Conservation (phyloP, 1,140 invertebrate species). For the Drosophila teissieri region DNA sequence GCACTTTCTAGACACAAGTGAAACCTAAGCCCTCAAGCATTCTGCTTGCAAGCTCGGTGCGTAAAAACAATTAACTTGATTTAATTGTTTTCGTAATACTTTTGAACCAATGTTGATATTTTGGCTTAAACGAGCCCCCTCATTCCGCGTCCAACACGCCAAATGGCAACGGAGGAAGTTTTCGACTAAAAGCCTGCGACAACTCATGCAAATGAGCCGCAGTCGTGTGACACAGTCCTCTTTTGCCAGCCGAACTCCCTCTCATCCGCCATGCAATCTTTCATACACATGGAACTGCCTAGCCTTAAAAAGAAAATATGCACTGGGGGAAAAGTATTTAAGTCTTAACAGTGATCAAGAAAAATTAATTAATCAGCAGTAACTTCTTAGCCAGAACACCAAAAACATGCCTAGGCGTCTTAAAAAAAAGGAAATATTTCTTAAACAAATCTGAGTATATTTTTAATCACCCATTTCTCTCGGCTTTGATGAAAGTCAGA, state of each 20-base stretch:
- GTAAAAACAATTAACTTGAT: conserved; percentile 17
- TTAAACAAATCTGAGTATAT: background rate
- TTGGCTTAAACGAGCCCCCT: conserved; percentile 41
- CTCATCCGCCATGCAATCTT: conserved; percentile 26
- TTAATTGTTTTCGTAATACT: conserved; percentile 40
- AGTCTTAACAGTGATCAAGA: background rate
- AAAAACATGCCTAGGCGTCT: no score
- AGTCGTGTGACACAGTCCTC: conserved; percentile 55
- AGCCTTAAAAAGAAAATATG: conserved; percentile 53
- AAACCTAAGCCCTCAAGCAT: background rate
- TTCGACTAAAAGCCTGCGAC: conserved; percentile 78
- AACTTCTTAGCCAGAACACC: no score
- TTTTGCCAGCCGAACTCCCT: background rate
- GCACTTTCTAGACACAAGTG: background rate
- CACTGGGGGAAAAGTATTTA: background rate
- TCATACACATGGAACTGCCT: conserved; percentile 48
- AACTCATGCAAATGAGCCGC: conserved; percentile 79
- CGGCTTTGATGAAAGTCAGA: conserved; percentile 6
- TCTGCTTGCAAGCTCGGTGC: no score
- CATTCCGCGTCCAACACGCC: conserved; percentile 10
- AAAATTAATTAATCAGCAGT: no score
- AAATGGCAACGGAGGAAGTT: conserved; percentile 49
- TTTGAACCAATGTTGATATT: conserved; percentile 55
- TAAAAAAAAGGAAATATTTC: no score
- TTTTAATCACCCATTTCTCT: background rate